These are phyloP conservation scores for Hofmannophila pseudospretella DNA, from an alignment of 2,888 invertebrate species.

Conservation along the genomic window DNA sequence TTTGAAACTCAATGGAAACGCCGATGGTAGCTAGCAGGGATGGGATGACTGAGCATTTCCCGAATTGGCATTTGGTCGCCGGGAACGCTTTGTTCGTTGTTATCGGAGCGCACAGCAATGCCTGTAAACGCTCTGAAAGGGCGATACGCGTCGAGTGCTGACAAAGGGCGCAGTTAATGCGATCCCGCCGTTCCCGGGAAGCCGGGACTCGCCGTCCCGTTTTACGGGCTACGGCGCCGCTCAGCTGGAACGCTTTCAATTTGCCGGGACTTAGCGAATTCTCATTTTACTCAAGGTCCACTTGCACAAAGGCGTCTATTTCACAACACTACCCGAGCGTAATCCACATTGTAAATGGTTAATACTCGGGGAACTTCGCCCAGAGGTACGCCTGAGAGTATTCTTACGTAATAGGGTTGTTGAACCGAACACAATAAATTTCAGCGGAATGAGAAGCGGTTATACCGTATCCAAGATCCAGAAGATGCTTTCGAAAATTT, in stretches of 20 bases:
- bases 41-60: constrained; percentile 51
- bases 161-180: constrained; percentile 48
- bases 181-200: constrained; percentile 25
- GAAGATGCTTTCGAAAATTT: constrained; percentile 22
- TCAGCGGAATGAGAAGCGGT: constrained; percentile 5
- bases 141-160: constrained; percentile 29
- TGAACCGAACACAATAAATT: constrained; percentile 17
- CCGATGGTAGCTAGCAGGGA: constrained; percentile 42
- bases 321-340: constrained; percentile 35
- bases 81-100: constrained; percentile 45
- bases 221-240: constrained; percentile 32
- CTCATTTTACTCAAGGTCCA: constrained; percentile 44
- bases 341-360: constrained; percentile 35
- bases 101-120: constrained; percentile 54
- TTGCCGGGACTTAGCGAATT: constrained; percentile 49
- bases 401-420: constrained; percentile 22
- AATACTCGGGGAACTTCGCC: constrained; percentile 11
- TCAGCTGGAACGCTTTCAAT: constrained; percentile 51
- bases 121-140: constrained; percentile 43
- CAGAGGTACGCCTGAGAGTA: constrained; percentile 10
- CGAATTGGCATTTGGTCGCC: constrained; percentile 42
- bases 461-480: too few species aligned
- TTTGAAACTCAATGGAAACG: constrained; percentile 21
- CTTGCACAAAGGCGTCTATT: constrained; percentile 45
- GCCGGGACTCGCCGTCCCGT: constrained; percentile 18